These are phyloP conservation scores for Mormyrus proboscirostris DNA, from an alignment of 2,797 vertebrate species.

Conservation along the genomic window DNA sequence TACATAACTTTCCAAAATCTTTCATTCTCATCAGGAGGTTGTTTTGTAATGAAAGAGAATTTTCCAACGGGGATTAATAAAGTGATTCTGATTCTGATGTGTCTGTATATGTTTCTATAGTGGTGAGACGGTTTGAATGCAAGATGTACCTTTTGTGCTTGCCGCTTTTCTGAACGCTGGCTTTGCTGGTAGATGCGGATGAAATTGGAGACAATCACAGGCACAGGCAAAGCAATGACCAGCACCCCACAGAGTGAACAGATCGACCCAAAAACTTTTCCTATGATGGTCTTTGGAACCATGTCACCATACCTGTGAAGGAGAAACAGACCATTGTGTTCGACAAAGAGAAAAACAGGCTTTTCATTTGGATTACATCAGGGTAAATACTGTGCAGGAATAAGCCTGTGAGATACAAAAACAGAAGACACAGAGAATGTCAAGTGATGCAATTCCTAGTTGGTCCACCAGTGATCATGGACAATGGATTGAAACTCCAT, in stretches of 20 bases:
- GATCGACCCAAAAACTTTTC: conserved; percentile 93
- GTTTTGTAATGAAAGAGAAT: too few relatives aligned
- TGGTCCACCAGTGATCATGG: background rate
- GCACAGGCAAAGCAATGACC: conserved; percentile 90
- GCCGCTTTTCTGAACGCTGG: conserved; percentile 86
- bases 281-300: conserved; percentile 95
- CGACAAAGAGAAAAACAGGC: background rate
- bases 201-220: conserved; percentile 95
- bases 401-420: background rate
- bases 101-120: background rate
- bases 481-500: background rate
- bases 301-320: conserved; percentile 85
- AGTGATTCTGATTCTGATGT: background rate
- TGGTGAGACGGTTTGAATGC: background rate
- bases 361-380: background rate
- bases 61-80: too few relatives aligned
- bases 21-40: too few relatives aligned
- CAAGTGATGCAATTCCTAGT: background rate
- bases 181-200: conserved; percentile 96
- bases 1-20: too few relatives aligned
- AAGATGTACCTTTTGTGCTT: conserved; percentile 78
- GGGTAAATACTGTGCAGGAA: background rate
- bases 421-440: background rate
- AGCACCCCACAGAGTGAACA: conserved; percentile 90
- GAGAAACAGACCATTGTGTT: conserved; percentile 25